phyloP scores from a whole-genome alignment of 1,140 invertebrate species.

The Glomeris maerens region DNA sequence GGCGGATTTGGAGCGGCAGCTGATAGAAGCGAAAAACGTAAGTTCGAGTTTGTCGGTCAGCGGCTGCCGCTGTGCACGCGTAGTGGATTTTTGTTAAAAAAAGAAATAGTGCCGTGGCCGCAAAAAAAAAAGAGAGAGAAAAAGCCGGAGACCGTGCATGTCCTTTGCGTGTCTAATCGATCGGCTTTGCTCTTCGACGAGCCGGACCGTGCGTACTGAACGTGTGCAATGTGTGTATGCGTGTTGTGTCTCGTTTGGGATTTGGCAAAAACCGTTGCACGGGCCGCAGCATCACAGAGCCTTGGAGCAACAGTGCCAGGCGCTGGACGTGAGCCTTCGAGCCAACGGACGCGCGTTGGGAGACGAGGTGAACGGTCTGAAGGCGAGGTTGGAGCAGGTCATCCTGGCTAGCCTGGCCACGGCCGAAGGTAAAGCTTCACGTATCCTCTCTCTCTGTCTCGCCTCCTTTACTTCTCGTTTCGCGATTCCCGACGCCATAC shows the following conservation, averaged over 20 bases:
- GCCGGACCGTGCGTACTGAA: neutral
- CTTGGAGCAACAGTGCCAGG: conserved; percentile 21
- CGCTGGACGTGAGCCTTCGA: conserved; percentile 22
- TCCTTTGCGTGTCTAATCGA: neutral
- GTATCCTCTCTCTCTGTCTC: no score
- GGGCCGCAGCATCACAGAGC: conserved; percentile 23
- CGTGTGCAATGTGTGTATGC: neutral
- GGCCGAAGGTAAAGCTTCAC: conserved; percentile 9
- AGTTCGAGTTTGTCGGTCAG: conserved; percentile 6
- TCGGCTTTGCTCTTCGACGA: neutral
- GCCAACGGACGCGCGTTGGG: conserved; percentile 20
- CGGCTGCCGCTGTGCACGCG: neutral
- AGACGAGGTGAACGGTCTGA: conserved; percentile 23
- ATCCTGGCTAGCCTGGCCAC: conserved; percentile 19
- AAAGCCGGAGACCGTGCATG: no score
- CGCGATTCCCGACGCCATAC: no score
- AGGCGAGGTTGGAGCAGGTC: conserved; percentile 23
- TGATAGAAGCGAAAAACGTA: conserved; percentile 24
- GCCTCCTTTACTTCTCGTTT: no score
- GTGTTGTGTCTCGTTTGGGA: neutral
- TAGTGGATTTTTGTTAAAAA: neutral
- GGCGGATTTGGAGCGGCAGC: conserved; percentile 31
- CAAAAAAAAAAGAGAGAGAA: neutral
- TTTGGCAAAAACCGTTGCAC: conserved; percentile 1
- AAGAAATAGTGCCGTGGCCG: neutral